Evolutionary conservation across 2,797 vertebrate species (phyloP), one percentile per base, ranked within the genome.

Genomic region (Chromis chromis): DNA sequence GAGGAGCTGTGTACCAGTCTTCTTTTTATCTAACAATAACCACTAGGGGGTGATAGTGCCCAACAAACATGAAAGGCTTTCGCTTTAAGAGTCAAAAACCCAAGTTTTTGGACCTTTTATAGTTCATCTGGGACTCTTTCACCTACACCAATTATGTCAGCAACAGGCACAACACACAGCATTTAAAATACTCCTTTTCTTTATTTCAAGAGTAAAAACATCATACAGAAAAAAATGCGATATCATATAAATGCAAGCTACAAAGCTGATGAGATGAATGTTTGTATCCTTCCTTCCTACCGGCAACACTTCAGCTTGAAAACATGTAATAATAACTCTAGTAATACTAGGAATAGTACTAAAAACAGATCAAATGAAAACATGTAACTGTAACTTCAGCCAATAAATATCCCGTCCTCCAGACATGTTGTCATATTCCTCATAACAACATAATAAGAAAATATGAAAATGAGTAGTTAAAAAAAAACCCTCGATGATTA

Each of bases 181-280:
- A 39, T 77, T 83, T 87, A 87, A 92, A 93, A 90, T 88, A 83
- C 79, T 79, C 19, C 22, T 65, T 50, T 49, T 84, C 79, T 95
- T 95, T 95, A 95, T 93, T 95, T 91, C 58, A 87, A 88, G 74
- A 88, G 79, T 92, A 93, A 91, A 94, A 94, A 94, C 91, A 81
- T 87, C 64, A 89, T 88, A 92, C 89, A 84, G 85, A 79, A 86
- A 88, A 86, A 87, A 79, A 77, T 74, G n/a, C 24, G 65, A 80
- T 78, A 76, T 80, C 62, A 86, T 70, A 86, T 82, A 89, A 92
- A 94, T 90, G 88, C 87, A 88, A 84, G 74, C 87, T 88, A 90
- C 68, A 87, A 88, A 86, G 82, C 89, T 71, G 66, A 70, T 88
- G 83, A 90, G 84, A 89, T 87, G 56, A 81, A 67, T 63, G 52